These are phyloP conservation scores for Pseudeuparius sepicola DNA, from an alignment of 2,888 invertebrate species.

Conservation along the genomic window DNA sequence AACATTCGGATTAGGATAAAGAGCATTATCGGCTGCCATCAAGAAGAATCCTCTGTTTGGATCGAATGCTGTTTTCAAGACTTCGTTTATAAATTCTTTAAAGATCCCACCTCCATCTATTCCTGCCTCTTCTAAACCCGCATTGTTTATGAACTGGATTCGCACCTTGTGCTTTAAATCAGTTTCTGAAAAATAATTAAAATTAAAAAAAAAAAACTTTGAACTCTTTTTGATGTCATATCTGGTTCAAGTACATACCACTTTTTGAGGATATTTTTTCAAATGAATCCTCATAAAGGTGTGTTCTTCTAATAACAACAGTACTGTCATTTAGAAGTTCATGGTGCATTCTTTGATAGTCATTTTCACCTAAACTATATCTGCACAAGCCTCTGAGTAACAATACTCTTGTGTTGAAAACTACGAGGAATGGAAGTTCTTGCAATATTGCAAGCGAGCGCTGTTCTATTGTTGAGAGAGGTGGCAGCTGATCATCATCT, in stretches of 20 bases:
- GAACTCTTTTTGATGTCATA: neutral
- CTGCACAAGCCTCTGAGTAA: slow-evolving; percentile 64
- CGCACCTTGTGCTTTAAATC: slow-evolving; percentile 77
- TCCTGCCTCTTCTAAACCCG: slow-evolving; percentile 90
- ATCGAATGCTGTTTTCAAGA: slow-evolving; percentile 91
- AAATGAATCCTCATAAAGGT: slow-evolving; percentile 97
- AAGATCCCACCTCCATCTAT: slow-evolving; percentile 97
- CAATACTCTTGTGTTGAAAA: slow-evolving; percentile 81
- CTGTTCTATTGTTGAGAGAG: slow-evolving; percentile 77
- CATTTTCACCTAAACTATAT: slow-evolving; percentile 34
- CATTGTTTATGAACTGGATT: slow-evolving; percentile 81
- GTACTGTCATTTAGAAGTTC: slow-evolving; percentile 35
- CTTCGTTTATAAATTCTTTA: slow-evolving; percentile 86
- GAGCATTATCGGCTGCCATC: slow-evolving; percentile 80
- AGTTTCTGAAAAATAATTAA: slow-evolving; percentile 51
- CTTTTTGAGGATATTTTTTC: slow-evolving; percentile 85
- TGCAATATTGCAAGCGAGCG: slow-evolving; percentile 79
- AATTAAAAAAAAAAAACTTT: slow-evolving; percentile 4
- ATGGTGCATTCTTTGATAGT: slow-evolving; percentile 33
- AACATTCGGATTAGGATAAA: slow-evolving; percentile 95
- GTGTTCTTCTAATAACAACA: slow-evolving; percentile 73
- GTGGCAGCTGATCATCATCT: slow-evolving; percentile 67
- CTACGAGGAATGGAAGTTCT: slow-evolving; percentile 90
- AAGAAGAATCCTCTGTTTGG: slow-evolving; percentile 91
- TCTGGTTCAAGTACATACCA: slow-evolving; percentile 46